These are phyloP conservation scores for Mus spretus DNA, from an alignment of 2,797 vertebrate genomes.

Conservation along the genomic window DNA sequence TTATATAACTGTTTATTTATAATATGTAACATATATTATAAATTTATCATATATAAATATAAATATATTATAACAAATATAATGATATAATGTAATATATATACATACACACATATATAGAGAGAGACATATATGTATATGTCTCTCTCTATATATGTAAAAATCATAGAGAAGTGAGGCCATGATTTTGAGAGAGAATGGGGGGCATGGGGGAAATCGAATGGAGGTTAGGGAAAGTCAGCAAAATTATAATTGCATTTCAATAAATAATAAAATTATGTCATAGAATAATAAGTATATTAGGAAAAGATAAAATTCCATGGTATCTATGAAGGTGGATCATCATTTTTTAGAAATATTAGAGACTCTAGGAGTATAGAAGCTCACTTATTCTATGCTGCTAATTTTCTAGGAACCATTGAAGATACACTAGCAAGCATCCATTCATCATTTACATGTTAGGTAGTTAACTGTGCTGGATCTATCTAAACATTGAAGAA, in stretches of 20 bases:
- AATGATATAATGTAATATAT: not conserved
- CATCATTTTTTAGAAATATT: not conserved
- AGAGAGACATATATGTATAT: no score
- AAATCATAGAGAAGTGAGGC: no score
- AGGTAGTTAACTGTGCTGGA: not conserved
- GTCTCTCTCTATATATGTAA: no score
- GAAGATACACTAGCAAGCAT: not conserved
- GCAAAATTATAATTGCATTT: not conserved
- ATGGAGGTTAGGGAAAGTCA: no score
- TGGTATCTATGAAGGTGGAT: not conserved
- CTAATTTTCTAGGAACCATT: conserved; percentile 18
- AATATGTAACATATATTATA: not conserved
- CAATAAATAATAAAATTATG: not conserved
- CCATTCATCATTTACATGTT: not conserved
- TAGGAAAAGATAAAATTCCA: not conserved
- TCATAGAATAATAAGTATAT: not conserved
- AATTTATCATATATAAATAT: not conserved
- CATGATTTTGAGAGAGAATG: not conserved
- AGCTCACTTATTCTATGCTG: not conserved
- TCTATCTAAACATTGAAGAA: not conserved
- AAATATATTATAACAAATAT: not conserved
- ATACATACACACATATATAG: no score
- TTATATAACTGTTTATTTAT: not conserved
- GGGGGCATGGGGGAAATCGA: not conserved
- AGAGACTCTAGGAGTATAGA: not conserved